Evolutionary conservation across 2,113 vertebrate genomes (phyloP).

Genomic region (Chroicocephalus ridibundus): DNA sequence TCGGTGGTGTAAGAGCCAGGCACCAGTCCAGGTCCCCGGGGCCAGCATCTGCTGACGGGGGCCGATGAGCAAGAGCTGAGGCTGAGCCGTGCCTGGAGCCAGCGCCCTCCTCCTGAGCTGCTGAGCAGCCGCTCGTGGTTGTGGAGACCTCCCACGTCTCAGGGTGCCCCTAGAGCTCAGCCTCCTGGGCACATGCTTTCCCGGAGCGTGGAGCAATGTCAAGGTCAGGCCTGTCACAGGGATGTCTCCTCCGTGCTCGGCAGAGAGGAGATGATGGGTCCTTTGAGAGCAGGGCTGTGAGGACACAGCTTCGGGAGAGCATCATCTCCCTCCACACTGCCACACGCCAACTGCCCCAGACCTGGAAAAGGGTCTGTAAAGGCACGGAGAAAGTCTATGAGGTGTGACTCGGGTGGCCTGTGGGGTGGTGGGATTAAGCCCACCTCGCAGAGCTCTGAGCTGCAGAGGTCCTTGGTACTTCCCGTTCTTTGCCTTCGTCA

Average conservation of each 20-base stretch:
- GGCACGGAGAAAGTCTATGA: background rate
- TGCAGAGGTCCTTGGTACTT: background rate
- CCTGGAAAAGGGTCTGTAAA: background rate
- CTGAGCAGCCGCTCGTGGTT: background rate
- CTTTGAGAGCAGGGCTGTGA: background rate
- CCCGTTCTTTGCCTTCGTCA: background rate
- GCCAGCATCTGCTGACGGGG: background rate
- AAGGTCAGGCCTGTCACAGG: background rate
- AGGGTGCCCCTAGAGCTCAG: background rate
- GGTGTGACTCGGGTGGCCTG: background rate
- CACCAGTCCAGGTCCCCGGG: background rate
- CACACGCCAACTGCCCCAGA: background rate
- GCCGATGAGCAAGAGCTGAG: background rate
- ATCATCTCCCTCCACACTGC: background rate
- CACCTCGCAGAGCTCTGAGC: background rate
- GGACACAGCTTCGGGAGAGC: background rate
- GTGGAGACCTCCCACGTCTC: background rate
- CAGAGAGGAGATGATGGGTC: background rate
- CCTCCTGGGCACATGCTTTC: background rate
- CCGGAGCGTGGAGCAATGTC: background rate
- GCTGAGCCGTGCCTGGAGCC: background rate
- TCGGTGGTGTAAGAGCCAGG: background rate
- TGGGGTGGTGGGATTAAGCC: background rate
- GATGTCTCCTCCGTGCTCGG: background rate
- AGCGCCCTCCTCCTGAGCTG: background rate